Conservation (phyloP, 2,113 vertebrate species). For the Macquaria australasica region DNA sequence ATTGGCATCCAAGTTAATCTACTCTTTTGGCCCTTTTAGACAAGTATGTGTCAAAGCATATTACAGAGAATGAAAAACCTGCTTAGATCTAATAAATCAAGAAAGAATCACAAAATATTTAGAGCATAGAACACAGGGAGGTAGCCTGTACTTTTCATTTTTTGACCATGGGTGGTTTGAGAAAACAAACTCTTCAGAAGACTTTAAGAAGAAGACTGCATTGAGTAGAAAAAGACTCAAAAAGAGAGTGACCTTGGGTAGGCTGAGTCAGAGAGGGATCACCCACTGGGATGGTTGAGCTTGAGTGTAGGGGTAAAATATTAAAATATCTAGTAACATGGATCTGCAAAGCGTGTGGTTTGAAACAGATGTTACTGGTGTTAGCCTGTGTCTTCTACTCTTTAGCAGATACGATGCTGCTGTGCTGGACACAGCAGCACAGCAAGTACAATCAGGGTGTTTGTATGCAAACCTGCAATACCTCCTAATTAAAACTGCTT, state of each 20-base stretch:
- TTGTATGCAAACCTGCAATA: constrained; percentile 3
- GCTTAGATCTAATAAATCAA: background rate
- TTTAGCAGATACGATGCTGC: background rate
- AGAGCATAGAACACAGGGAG: background rate
- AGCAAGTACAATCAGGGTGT: background rate
- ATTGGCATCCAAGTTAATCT: background rate
- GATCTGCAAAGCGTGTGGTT: constrained; percentile 13
- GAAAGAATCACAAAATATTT: background rate
- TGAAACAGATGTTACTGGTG: background rate
- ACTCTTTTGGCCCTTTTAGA: background rate
- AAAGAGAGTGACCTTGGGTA: constrained; percentile 28
- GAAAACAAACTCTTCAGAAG: background rate
- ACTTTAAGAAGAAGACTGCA: background rate
- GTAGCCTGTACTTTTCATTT: background rate
- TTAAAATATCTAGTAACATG: background rate
- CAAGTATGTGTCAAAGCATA: background rate
- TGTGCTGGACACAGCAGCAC: constrained; percentile 2
- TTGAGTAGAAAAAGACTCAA: background rate
- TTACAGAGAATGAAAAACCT: background rate
- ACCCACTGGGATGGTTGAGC: constrained; percentile 10
- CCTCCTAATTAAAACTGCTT: constrained; percentile 14
- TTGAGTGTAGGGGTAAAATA: constrained; percentile 24
- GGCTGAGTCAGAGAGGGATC: constrained; percentile 3
- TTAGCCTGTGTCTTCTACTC: background rate
- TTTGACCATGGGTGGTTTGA: background rate